Conservation (phyloP, 37 sponge, comb jelly and placozoan species). For the Corticium candelabrum region DNA sequence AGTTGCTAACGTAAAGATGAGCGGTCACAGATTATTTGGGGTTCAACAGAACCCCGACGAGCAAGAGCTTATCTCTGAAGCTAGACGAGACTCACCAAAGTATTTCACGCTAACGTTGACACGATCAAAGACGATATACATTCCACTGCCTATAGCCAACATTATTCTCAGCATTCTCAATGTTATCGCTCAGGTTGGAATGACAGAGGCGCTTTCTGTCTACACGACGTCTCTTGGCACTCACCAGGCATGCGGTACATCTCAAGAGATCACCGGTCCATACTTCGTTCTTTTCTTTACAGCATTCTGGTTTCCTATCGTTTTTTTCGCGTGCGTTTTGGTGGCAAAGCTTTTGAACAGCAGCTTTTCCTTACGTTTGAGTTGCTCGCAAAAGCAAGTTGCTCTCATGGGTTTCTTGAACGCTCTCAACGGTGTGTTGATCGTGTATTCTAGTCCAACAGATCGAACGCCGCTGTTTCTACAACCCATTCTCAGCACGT, state of each 20-base stretch:
- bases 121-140: too few relatives aligned
- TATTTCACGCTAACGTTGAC: too few relatives aligned
- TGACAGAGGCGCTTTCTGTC: conserved; percentile 48
- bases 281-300: conserved; percentile 53
- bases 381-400: conserved; percentile 34
- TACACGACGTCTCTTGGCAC: conserved; percentile 16
- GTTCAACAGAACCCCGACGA: too few relatives aligned
- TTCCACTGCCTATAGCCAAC: conserved; percentile 13
- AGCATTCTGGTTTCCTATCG: conserved; percentile 44
- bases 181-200: conserved; percentile 47
- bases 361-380: neutral
- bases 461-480: conserved; percentile 52
- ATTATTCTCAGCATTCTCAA: conserved; percentile 28
- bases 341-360: conserved; percentile 5
- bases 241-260: neutral
- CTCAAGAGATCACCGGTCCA: conserved; percentile 9
- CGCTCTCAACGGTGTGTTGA: conserved; percentile 51
- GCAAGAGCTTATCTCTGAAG: too few relatives aligned
- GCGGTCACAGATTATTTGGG: too few relatives aligned
- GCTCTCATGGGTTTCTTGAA: conserved; percentile 49
- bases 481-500: conserved; percentile 55
- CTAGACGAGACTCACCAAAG: too few relatives aligned
- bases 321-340: conserved; percentile 31
- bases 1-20: too few relatives aligned
- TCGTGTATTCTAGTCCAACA: conserved; percentile 43